Evolutionary conservation across 2,113 vertebrate genomes (phyloP), one percentile per base, ranked within the genome.

Genomic region (Leptocoma aspasia): DNA sequence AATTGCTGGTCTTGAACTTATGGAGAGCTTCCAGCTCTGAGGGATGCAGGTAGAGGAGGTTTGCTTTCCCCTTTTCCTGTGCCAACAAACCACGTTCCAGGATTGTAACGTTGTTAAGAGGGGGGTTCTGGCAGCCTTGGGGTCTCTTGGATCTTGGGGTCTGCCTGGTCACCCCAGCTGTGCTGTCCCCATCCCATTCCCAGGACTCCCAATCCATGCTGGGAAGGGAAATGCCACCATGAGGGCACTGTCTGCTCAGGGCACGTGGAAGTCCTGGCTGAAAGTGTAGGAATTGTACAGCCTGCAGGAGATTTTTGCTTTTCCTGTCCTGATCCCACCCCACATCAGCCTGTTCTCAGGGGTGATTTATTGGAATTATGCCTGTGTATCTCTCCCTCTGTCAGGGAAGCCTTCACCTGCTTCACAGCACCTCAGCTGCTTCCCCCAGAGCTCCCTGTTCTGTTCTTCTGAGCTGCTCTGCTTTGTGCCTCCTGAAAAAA

Each of bases 51-150:
- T 17, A 44, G 39, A 82, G 85, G n/a, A 75, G 18, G 2, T 41
- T 28, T 56, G 53, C 11, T 91, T 73, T 52, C 19, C 11, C 7
- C 1, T 41, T 17, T 31, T 53, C 8, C 27, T n/a, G 8, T 37
- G 53, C 44, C 49, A 87, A 15, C 3, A 21, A 82, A 20, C 1
- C 2, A 0, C 1, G 1, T 23, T 60, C 61, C 41, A 60, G 86
- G 53, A 31, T 3, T 52, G 2, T 4, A 8, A 20, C 0, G 2
- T 5, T 35, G 15, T 33, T 54, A 17, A 53, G 8, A 35, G 20
- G 8, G 49, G 18, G 11, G 1, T 65, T 66, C 63, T 73, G 71
- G 39, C 18, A 84, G 33, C 72, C 22, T 59, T 89, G 66, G 11
- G 21, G 2, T 59, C 33, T 70, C 37, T 9, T 61, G 69, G 63